Evolutionary conservation across 1,140 invertebrate species (phyloP).

Genomic region (Pteromalus puparum): DNA sequence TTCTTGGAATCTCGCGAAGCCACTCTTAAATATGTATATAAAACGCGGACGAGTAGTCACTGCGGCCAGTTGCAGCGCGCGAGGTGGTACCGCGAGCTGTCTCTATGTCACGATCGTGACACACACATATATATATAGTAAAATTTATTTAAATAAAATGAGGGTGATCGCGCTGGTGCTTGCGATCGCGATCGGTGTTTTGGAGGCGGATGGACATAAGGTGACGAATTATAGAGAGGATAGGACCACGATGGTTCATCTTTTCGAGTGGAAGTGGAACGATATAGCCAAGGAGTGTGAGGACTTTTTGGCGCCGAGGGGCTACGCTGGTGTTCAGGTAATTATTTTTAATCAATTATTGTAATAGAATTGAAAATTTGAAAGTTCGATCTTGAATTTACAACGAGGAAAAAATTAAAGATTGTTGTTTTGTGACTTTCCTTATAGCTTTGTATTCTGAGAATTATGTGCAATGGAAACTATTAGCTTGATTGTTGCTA

Average conservation of each 20-base stretch:
- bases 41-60: background rate
- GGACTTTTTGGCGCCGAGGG: slow-evolving; percentile 78
- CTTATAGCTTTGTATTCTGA: too few relatives aligned
- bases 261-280: slow-evolving; percentile 81
- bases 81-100: too few relatives aligned
- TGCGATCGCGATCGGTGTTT: background rate
- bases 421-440: too few relatives aligned
- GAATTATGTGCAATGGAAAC: too few relatives aligned
- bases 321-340: slow-evolving; percentile 86
- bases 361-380: too few relatives aligned
- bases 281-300: slow-evolving; percentile 83
- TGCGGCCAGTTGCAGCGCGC: background rate
- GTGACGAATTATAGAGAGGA: slow-evolving; percentile 56
- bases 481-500: too few relatives aligned
- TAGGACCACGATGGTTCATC: slow-evolving; percentile 72
- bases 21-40: slow-evolving; percentile 8
- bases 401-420: too few relatives aligned
- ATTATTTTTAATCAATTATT: too few relatives aligned
- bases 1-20: background rate
- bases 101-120: too few relatives aligned
- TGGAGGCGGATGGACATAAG: slow-evolving; percentile 19
- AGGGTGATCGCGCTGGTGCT: background rate
- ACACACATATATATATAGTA: too few relatives aligned
- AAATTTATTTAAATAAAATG: too few relatives aligned
- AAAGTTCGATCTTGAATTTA: too few relatives aligned